Base-by-base conservation (phyloP, 2,113 vertebrate species). In the Polypterus bichir region DNA sequence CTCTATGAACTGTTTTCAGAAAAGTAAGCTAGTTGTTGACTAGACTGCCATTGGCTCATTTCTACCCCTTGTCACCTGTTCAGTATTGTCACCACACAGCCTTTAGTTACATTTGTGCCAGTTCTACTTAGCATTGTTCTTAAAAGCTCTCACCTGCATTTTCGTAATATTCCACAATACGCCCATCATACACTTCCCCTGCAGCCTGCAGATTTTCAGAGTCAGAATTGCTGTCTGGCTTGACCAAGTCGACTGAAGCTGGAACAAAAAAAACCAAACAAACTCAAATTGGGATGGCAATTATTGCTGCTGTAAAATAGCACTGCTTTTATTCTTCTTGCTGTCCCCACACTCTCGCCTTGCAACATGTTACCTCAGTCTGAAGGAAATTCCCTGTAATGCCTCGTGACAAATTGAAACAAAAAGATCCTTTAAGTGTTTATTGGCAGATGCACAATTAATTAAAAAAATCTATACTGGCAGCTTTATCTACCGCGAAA, bases 81-180 rank as follows among this genome's bases (percentile, higher is more conserved):
- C 27, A 27, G 27, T 27, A 27, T 27, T 27, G 27, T 27, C 27
- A 27, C 27, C 27, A 27, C 27, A 27, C 27, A 27, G 27, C 27
- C 27, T 27, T 27, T 27, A 27, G 27, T 27, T 27, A 27, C 27
- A 10, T 10, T 5, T 55, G 54, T 10, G 5, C 5, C 9, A 55
- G 54, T 10, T 55, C 54, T 55, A 74, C 73, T 79, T 73, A 61
- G 71, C 67, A 74, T 71, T 75, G 73, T 79, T 76, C 81, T 82
- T 71, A 81, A 85, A 79, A 72, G 71, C 70, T 83, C 84, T 89
- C 78, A 91, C 87, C 88, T 90, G 86, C 77, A 74, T 72, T 81
- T 73, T 84, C 86, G 64, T 78, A 64, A 69, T 83, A 82, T 73
- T 88, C 86, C 72, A 82, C 68, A 76, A 74, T 78, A 67, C 77